Percentiles rank a stretch among this genome's conserved stretches.
Evolutionary conservation across 2,797 vertebrate genomes (phyloP).

Genomic region (Crocidura indochinensis): DNA sequence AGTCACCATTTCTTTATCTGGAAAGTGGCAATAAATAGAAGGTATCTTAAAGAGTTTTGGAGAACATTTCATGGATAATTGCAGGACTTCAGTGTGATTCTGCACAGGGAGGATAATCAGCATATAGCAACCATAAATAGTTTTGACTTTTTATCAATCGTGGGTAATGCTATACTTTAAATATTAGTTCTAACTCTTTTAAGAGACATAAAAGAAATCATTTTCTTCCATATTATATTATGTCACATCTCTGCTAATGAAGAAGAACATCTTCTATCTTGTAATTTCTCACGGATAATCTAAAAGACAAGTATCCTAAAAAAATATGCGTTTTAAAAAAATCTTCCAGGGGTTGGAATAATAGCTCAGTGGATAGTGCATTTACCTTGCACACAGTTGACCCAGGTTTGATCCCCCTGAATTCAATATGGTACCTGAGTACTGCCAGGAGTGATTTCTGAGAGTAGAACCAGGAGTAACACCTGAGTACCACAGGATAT

Average conservation of each 20-base stretch:
- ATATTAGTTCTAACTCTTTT: conserved; percentile 14
- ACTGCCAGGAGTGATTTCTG: no score
- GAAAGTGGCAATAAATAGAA: not conserved
- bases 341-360: not conserved
- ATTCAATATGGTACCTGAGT: no score
- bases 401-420: no score
- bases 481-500: no score
- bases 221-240: not conserved
- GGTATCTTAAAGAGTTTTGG: not conserved
- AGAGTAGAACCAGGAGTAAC: no score
- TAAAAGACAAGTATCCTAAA: not conserved
- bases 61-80: no score
- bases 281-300: not conserved
- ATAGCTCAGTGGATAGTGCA: no score
- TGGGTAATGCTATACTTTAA: not conserved
- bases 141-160: not conserved
- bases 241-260: not conserved
- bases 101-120: no score
- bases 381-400: no score
- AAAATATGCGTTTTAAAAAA: not conserved
- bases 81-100: no score
- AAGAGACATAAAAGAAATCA: conserved; percentile 1
- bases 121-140: not conserved
- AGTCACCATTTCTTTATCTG: not conserved
- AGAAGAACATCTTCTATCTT: not conserved